Conservation (phyloP, 2,113 vertebrate species). For the Stegostoma tigrinum region DNA sequence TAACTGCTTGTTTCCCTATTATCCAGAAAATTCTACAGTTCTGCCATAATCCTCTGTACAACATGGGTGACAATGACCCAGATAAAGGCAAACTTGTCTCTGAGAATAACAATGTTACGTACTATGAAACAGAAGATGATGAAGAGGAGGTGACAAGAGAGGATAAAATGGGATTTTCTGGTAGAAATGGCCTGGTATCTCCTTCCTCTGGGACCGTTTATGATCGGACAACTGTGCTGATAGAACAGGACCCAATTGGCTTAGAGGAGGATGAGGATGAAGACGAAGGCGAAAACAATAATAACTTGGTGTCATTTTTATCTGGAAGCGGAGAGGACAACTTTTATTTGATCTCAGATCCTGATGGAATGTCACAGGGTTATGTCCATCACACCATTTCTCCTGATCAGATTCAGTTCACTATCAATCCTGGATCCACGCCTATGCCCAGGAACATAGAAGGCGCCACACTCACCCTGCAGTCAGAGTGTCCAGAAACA, state of each 20-base stretch:
- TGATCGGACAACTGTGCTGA: constrained; percentile 93
- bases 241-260: constrained; percentile 86
- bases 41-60: constrained; percentile 45
- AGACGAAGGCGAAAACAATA: constrained; percentile 74
- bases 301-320: constrained; percentile 75
- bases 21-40: constrained; percentile 43
- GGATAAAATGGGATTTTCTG: constrained; percentile 58
- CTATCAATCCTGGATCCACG: constrained; percentile 94
- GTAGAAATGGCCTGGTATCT: constrained; percentile 69
- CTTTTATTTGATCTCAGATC: constrained; percentile 77
- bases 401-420: constrained; percentile 92
- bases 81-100: constrained; percentile 43
- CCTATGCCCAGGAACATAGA: constrained; percentile 98
- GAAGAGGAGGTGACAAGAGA: constrained; percentile 57
- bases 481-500: constrained; percentile 95
- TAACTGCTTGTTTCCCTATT: not conserved
- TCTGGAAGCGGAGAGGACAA: constrained; percentile 79
- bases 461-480: constrained; percentile 89
- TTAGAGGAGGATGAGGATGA: constrained; percentile 66
- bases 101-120: constrained; percentile 58
- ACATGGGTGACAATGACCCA: constrained; percentile 92
- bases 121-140: constrained; percentile 69
- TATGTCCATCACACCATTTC: constrained; percentile 98
- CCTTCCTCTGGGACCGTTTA: constrained; percentile 78
- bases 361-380: constrained; percentile 92